Percentiles rank a stretch among this genome's conserved stretches.
phyloP scores from a whole-genome alignment of 2,113 vertebrate species.

The Brienomyrus brachyistius region DNA sequence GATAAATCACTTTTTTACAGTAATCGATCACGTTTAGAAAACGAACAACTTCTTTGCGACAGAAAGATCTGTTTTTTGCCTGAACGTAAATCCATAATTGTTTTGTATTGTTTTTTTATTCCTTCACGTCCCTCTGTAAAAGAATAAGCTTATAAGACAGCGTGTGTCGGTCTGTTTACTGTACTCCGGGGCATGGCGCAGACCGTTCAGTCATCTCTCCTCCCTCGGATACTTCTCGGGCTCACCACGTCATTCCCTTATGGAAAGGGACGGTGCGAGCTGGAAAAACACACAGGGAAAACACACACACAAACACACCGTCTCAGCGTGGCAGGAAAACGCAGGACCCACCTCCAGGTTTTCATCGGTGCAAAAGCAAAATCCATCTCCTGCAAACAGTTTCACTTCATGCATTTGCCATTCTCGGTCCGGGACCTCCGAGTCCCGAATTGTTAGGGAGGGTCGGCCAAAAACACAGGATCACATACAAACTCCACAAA shows the following conservation, averaged over 20 bases:
- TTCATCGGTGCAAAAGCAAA: neutral
- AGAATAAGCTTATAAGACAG: constrained; percentile 18
- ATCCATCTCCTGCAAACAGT: neutral
- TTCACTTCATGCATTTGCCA: neutral
- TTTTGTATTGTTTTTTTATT: neutral
- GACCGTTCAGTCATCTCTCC: constrained; percentile 32
- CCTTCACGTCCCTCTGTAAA: neutral
- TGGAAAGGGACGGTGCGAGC: constrained; percentile 3
- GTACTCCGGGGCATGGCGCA: constrained; percentile 18
- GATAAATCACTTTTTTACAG: neutral
- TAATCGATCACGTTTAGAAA: neutral
- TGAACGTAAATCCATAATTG: neutral
- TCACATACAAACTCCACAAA: constrained; percentile 22
- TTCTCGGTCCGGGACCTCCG: constrained; percentile 23
- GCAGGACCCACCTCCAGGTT: constrained; percentile 7
- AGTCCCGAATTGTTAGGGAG: constrained; percentile 24
- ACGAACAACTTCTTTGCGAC: neutral
- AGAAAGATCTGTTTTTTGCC: neutral
- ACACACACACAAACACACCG: constrained; percentile 5
- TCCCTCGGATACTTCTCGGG: constrained; percentile 32
- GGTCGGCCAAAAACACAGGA: constrained; percentile 25
- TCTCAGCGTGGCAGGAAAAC: constrained; percentile 8
- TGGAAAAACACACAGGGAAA: constrained; percentile 13
- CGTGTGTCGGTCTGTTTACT: constrained; percentile 16
- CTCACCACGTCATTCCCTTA: constrained; percentile 33